These are phyloP conservation scores for Eupsilia transversa DNA, from an alignment of 2,888 invertebrate species.

Conservation along the genomic window DNA sequence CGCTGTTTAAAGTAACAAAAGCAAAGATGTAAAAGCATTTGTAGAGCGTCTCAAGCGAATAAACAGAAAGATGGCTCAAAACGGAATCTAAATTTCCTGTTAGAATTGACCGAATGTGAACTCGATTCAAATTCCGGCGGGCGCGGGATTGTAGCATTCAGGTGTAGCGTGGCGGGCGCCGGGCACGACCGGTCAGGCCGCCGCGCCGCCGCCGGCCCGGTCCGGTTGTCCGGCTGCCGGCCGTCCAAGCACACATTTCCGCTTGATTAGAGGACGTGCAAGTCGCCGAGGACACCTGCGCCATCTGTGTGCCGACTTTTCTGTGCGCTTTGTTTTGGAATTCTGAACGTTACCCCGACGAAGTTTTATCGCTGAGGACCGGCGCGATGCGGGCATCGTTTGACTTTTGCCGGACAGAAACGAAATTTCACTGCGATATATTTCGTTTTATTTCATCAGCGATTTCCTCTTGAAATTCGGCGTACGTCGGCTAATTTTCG, in stretches of 20 bases:
- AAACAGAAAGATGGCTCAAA: constrained; percentile 74
- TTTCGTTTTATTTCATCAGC: constrained; percentile 67
- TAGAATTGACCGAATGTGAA: constrained; percentile 76
- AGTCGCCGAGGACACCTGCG: constrained; percentile 85
- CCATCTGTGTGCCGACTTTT: constrained; percentile 83
- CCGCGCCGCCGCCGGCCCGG: constrained; percentile 63
- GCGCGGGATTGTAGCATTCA: constrained; percentile 72
- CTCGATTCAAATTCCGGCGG: constrained; percentile 77
- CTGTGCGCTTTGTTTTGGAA: constrained; percentile 85
- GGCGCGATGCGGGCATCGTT: constrained; percentile 81
- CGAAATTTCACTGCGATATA: constrained; percentile 69
- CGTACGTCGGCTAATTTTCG: constrained; percentile 48
- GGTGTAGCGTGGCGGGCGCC: constrained; percentile 64
- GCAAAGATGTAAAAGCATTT: constrained; percentile 61
- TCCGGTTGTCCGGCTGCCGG: constrained; percentile 75
- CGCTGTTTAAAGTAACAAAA: constrained; percentile 58
- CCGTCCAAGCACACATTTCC: constrained; percentile 87
- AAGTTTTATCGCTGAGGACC: constrained; percentile 84
- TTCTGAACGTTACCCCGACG: constrained; percentile 76
- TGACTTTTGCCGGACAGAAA: constrained; percentile 77
- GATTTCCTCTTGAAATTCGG: constrained; percentile 58
- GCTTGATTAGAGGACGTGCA: constrained; percentile 87
- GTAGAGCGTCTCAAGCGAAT: constrained; percentile 70
- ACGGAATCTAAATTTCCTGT: constrained; percentile 78
- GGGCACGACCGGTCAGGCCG: constrained; percentile 55